Evolutionary conservation across 2,113 vertebrate species (phyloP).

Genomic region (Pelmatolapia mariae): DNA sequence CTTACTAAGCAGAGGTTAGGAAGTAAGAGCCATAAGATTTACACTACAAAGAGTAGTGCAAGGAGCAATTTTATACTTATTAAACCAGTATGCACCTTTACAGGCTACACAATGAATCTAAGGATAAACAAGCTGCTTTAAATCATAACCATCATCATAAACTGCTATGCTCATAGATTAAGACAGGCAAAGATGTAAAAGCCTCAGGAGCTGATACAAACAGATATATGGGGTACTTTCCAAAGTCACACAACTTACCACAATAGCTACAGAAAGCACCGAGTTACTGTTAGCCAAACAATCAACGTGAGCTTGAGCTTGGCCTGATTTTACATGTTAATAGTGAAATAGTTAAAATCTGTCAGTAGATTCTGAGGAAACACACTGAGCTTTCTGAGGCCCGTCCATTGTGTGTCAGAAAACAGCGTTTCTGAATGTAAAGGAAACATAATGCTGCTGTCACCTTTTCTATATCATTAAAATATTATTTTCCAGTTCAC

Average conservation of each 20-base stretch:
- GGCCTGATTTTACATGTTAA: background rate
- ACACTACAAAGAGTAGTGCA: background rate
- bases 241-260: background rate
- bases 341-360: background rate
- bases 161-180: background rate
- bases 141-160: background rate
- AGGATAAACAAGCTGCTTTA: background rate
- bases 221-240: background rate
- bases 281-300: background rate
- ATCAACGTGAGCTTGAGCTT: background rate
- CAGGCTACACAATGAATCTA: background rate
- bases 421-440: background rate
- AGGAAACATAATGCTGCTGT: background rate
- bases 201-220: background rate
- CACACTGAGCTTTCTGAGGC: background rate
- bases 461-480: background rate
- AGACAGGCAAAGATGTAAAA: background rate
- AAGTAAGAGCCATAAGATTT: background rate
- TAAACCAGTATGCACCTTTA: background rate
- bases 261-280: background rate
- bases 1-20: background rate
- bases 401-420: background rate
- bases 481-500: background rate
- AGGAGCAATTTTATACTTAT: background rate
- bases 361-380: background rate